These are phyloP conservation scores for Galerucella calmariensis DNA, from an alignment of 2,888 invertebrate genomes.

Conservation along the genomic window DNA sequence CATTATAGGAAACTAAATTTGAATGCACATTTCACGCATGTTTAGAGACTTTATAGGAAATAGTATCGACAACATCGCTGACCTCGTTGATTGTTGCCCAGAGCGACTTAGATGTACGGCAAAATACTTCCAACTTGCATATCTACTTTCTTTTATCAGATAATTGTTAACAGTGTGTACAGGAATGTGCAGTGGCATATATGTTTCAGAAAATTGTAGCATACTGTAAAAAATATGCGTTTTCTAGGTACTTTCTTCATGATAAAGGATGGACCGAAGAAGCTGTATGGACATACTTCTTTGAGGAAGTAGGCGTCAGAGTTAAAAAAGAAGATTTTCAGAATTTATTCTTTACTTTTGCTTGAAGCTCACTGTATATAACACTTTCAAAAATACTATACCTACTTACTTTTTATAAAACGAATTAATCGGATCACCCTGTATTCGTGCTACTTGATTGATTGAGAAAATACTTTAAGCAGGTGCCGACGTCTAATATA, in stretches of 20 bases:
- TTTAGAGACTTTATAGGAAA: background rate
- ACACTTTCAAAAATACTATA: too few species aligned
- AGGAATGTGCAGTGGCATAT: constrained; percentile 13
- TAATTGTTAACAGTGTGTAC: constrained; percentile 37
- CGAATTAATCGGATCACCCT: background rate
- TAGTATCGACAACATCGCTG: constrained; percentile 35
- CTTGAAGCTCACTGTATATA: too few species aligned
- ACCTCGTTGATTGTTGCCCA: constrained; percentile 51
- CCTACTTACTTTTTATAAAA: too few species aligned
- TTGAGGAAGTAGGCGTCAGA: too few species aligned
- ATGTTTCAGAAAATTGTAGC: background rate
- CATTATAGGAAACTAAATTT: background rate
- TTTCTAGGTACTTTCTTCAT: too few species aligned
- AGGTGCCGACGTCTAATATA: constrained; percentile 19
- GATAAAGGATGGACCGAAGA: too few species aligned
- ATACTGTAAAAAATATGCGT: too few species aligned
- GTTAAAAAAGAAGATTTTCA: too few species aligned
- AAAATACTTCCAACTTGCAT: constrained; percentile 49
- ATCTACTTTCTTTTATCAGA: constrained; percentile 48
- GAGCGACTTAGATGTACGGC: constrained; percentile 49
- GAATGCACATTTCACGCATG: background rate
- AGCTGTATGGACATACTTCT: too few species aligned
- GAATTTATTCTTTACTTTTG: too few species aligned
- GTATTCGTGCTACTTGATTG: constrained; percentile 30
- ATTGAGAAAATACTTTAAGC: constrained; percentile 28